Evolutionary conservation across 2,797 vertebrate genomes (phyloP), one percentile per base, ranked within the genome.

Genomic region (Mareca penelope): DNA sequence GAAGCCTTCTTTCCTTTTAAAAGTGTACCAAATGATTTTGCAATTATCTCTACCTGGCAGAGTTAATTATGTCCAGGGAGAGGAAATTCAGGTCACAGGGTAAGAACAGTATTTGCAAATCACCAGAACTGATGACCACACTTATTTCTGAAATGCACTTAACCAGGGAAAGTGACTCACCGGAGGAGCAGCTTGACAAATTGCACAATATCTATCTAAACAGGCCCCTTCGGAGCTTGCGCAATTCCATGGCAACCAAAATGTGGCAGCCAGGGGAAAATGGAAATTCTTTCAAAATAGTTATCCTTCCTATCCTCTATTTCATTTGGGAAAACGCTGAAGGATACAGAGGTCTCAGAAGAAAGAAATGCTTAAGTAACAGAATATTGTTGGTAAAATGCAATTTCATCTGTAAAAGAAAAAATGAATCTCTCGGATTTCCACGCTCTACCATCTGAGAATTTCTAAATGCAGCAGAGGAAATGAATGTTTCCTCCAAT

Each of bases 201-300:
- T 87, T 37, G 77, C 91, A 94, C 89, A 93, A 76, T 89, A 90
- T 84, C 85, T 69, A 82, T 56, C 93, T 67, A 19, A 94, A 89
- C 52, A 57, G 79, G 40, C 56, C 86, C 87, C 95, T 80, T 67
- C 85, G 83, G 91, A 94, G 90, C 65, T 33, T 89, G 91, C 0
- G 6, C 81, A 92, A 53, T 92, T 94, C 95, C 95, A 96, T 96
- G 93, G 94, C 91, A 96, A 95, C 94, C 76, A 79, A 80, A 90
- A 90, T n/a, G 72, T 89, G 72, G 48, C 89, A 95, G 85, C 68
- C 69, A 55, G 77, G 39, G 78, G 68, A 81, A 91, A 94, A 95
- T 94, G 85, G 88, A 95, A 95, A 92, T 92, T 94, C 89, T 96
- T 89, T 76, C 64, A 68, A 89, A 96, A 79, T 50, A 90, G 53